Percentiles rank a stretch among this genome's conserved stretches.
These are phyloP conservation scores for Lycopodina hypogea DNA, from an alignment of 37 sponge, comb jelly and placozoan genomes.

Conservation along the genomic window DNA sequence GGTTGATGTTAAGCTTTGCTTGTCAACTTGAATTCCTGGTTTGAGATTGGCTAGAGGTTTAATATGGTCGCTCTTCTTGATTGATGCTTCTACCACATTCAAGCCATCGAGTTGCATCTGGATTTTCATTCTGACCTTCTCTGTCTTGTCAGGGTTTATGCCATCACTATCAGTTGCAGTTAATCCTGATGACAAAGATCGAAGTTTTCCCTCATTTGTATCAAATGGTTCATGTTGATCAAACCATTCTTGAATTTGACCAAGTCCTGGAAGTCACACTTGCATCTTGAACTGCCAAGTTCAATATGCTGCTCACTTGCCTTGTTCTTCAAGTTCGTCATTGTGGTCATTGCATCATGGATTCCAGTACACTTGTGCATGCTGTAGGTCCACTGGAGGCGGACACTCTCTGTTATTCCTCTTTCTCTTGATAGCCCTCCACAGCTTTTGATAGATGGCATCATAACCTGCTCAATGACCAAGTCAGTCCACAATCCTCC, in stretches of 20 bases:
- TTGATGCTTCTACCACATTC: neutral
- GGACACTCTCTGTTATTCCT: conserved; percentile 32
- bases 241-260: conserved; percentile 34
- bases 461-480: conserved; percentile 9
- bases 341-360: conserved; percentile 47
- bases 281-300: conserved; percentile 16
- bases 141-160: conserved; percentile 27
- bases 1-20: conserved; percentile 23
- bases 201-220: conserved; percentile 4
- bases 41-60: neutral
- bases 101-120: neutral
- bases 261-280: conserved; percentile 18
- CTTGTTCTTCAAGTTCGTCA: conserved; percentile 6
- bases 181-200: conserved; percentile 34
- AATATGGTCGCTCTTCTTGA: neutral
- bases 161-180: conserved; percentile 30
- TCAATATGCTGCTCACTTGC: neutral
- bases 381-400: conserved; percentile 25
- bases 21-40: conserved; percentile 8
- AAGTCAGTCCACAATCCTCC: conserved; percentile 38
- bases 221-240: conserved; percentile 37
- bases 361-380: conserved; percentile 42
- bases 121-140: neutral
- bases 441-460: conserved; percentile 41
- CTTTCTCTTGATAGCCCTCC: conserved; percentile 36